Evolutionary conservation across 1,140 invertebrate species (phyloP).

Genomic region (Hydropsyche tenuis): DNA sequence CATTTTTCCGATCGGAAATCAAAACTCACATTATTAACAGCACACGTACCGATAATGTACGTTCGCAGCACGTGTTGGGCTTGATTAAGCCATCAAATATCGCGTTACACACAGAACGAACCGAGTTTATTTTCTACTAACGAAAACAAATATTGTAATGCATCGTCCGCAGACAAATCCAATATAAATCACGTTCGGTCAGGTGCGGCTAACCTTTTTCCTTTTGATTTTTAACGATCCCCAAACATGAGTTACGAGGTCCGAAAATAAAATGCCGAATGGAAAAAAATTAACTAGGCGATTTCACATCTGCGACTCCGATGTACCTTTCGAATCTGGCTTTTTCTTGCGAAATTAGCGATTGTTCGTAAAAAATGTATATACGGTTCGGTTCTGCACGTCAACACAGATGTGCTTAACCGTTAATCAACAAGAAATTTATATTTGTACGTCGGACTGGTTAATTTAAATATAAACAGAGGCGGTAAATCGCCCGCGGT

Average conservation of each 20-base stretch:
- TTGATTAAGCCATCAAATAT: slow-evolving; percentile 36
- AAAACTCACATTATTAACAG: too few species aligned
- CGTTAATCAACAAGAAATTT: too few species aligned
- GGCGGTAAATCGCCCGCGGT: slow-evolving; percentile 9
- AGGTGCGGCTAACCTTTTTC: slow-evolving; percentile 14
- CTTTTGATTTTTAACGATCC: background rate
- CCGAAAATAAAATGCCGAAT: too few species aligned
- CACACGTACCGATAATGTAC: background rate
- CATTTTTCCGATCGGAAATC: too few species aligned
- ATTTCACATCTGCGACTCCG: too few species aligned
- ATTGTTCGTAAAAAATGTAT: too few species aligned
- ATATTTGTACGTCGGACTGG: background rate
- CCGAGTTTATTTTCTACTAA: slow-evolving; percentile 34
- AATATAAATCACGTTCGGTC: slow-evolving; percentile 28
- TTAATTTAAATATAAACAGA: slow-evolving; percentile 19
- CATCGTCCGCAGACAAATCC: slow-evolving; percentile 27
- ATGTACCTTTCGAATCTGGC: too few species aligned
- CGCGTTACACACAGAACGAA: slow-evolving; percentile 16
- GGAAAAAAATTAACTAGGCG: too few species aligned
- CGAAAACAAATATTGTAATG: slow-evolving; percentile 38
- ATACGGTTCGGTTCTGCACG: too few species aligned
- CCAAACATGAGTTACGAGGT: too few species aligned
- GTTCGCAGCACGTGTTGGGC: slow-evolving; percentile 5
- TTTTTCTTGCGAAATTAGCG: too few species aligned
- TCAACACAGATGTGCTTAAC: too few species aligned